Conservation (phyloP, 1,140 invertebrate species). For the Drosophila punjabiensis region DNA sequence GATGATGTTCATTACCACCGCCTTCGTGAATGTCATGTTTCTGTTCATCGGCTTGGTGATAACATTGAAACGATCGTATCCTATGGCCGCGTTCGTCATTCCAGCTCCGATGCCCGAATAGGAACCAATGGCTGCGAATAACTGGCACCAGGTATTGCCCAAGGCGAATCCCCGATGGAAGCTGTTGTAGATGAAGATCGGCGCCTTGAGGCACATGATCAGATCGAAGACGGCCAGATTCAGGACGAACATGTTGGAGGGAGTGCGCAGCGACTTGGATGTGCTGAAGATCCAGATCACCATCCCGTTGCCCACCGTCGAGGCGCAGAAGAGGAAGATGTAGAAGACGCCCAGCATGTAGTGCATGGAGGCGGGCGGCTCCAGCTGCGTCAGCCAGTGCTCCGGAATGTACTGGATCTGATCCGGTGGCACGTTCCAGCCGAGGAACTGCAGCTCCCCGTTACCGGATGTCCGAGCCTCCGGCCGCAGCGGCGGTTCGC, state of each 20-base stretch:
- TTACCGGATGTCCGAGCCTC: slow-evolving; percentile 60
- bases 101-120: slow-evolving; percentile 92
- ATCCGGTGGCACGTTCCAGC: slow-evolving; percentile 92
- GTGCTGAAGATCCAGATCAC: slow-evolving; percentile 95
- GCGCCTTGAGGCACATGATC: slow-evolving; percentile 94
- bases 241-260: slow-evolving; percentile 95
- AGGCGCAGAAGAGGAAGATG: slow-evolving; percentile 91
- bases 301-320: slow-evolving; percentile 93
- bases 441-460: slow-evolving; percentile 87
- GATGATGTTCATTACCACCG: slow-evolving; percentile 89
- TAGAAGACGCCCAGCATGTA: slow-evolving; percentile 93
- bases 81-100: slow-evolving; percentile 89
- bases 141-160: slow-evolving; percentile 91
- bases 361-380: slow-evolving; percentile 93
- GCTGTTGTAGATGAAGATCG: slow-evolving; percentile 95
- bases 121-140: slow-evolving; percentile 92
- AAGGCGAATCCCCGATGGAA: slow-evolving; percentile 91
- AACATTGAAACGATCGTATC: slow-evolving; percentile 88
- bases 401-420: slow-evolving; percentile 92
- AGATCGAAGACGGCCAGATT: slow-evolving; percentile 95
- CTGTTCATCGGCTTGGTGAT: slow-evolving; percentile 93
- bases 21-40: slow-evolving; percentile 91
- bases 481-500: slow-evolving; percentile 62
- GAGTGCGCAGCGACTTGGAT: slow-evolving; percentile 92
- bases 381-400: slow-evolving; percentile 93